Conservation (phyloP, 2,888 invertebrate genomes). For the Trachelus tabidus region DNA sequence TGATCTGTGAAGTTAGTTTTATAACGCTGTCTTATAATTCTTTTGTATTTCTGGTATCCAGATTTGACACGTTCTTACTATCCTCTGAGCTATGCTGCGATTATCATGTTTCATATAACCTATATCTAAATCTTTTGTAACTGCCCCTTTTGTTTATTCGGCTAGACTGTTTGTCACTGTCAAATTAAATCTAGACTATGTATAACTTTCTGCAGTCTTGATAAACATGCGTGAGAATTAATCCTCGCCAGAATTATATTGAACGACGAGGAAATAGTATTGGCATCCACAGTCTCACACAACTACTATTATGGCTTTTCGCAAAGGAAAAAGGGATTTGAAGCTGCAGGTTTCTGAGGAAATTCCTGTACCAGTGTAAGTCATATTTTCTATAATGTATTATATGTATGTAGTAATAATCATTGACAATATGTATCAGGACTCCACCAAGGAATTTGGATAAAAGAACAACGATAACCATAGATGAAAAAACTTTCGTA, state of each 20-base stretch:
- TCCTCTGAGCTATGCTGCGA: background rate
- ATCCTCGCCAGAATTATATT: background rate
- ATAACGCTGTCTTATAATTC: background rate
- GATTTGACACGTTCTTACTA: background rate
- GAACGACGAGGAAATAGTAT: background rate
- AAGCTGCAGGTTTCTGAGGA: conserved; percentile 69
- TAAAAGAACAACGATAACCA: conserved; percentile 88
- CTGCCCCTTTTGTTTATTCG: conserved; percentile 2
- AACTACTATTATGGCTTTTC: conserved; percentile 49
- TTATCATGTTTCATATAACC: conserved; percentile 21
- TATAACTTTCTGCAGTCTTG: conserved; percentile 6
- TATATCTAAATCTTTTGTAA: conserved; percentile 8
- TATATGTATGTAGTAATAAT: conserved; percentile 37
- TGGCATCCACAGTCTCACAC: background rate
- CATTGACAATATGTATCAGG: conserved; percentile 47
- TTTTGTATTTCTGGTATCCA: background rate
- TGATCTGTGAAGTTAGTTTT: conserved; percentile 6
- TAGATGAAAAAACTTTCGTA: conserved; percentile 85
- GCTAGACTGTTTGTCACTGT: background rate
- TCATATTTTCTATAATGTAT: conserved; percentile 22
- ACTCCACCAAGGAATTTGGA: conserved; percentile 88
- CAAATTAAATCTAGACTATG: background rate
- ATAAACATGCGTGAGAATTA: conserved; percentile 11
- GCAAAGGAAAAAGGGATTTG: conserved; percentile 63
- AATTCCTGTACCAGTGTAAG: conserved; percentile 68